These are phyloP conservation scores for Ammodytes marinus DNA, from an alignment of 2,113 vertebrate species.

Conservation along the genomic window DNA sequence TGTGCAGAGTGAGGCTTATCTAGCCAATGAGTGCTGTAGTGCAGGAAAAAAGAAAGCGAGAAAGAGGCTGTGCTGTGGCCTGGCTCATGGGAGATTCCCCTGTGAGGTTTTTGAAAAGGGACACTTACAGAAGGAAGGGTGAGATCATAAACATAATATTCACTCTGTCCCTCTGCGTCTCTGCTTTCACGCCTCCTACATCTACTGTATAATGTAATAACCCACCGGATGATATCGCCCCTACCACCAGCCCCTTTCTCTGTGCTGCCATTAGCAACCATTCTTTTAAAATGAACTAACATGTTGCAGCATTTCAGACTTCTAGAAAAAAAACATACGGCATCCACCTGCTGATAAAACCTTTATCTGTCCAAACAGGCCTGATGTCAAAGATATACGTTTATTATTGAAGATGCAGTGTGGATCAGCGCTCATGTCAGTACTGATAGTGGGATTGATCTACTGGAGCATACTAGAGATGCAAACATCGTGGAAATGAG, in stretches of 20 bases:
- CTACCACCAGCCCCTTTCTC: constrained; percentile 38
- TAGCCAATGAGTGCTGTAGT: constrained; percentile 24
- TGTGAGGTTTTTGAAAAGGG: constrained; percentile 49
- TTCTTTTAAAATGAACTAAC: constrained; percentile 60
- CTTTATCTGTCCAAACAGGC: background rate
- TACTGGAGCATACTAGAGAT: constrained; percentile 6
- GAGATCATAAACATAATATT: constrained; percentile 43
- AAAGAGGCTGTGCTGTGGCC: constrained; percentile 2
- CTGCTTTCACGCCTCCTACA: constrained; percentile 59
- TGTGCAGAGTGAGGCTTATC: constrained; percentile 25
- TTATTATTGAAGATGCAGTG: constrained; percentile 15
- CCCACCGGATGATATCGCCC: constrained; percentile 41
- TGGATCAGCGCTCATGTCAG: background rate
- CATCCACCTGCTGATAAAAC: constrained; percentile 24
- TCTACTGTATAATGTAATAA: constrained; percentile 50
- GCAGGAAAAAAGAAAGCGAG: constrained; percentile 5
- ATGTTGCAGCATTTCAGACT: background rate
- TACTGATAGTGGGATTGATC: constrained; percentile 19
- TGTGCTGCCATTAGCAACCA: background rate
- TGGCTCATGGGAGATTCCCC: constrained; percentile 36
- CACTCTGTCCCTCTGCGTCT: constrained; percentile 21
- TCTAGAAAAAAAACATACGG: background rate
- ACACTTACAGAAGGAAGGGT: constrained; percentile 38
- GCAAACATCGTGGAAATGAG: constrained; percentile 47
- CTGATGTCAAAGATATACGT: constrained; percentile 22